These are phyloP conservation scores for Columba guinea DNA, from an alignment of 2,797 vertebrate species.

Conservation along the genomic window DNA sequence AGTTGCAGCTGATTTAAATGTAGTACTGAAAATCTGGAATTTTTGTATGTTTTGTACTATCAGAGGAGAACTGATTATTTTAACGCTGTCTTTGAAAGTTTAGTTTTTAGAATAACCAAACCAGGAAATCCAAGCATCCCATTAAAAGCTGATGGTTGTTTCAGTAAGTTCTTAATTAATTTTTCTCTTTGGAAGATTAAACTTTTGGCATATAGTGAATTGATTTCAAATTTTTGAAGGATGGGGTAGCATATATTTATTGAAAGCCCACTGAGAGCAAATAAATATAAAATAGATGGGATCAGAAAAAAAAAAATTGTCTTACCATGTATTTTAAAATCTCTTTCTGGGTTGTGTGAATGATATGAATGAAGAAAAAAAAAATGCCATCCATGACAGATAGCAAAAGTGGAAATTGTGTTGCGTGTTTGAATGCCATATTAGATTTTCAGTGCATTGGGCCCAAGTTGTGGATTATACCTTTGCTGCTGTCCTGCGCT, in stretches of 20 bases:
- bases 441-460: neutral
- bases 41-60: neutral
- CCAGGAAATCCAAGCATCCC: neutral
- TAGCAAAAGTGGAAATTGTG: neutral
- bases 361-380: neutral
- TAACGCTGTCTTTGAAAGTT: neutral
- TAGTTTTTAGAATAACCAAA: neutral
- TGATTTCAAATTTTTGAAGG: neutral
- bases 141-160: neutral
- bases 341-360: neutral
- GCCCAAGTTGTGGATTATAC: neutral
- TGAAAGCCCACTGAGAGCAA: neutral
- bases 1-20: neutral
- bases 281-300: neutral
- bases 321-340: neutral
- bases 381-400: neutral
- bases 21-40: neutral
- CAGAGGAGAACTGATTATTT: neutral
- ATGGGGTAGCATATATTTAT: neutral
- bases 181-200: neutral
- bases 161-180: neutral
- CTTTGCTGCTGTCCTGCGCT: neutral
- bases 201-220: neutral
- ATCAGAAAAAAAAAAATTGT: neutral
- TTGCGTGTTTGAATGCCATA: neutral